Percentiles rank a stretch among this genome's conserved stretches.
phyloP scores from a whole-genome alignment of 2,888 invertebrate genomes.

The Strigamia crassipes region DNA sequence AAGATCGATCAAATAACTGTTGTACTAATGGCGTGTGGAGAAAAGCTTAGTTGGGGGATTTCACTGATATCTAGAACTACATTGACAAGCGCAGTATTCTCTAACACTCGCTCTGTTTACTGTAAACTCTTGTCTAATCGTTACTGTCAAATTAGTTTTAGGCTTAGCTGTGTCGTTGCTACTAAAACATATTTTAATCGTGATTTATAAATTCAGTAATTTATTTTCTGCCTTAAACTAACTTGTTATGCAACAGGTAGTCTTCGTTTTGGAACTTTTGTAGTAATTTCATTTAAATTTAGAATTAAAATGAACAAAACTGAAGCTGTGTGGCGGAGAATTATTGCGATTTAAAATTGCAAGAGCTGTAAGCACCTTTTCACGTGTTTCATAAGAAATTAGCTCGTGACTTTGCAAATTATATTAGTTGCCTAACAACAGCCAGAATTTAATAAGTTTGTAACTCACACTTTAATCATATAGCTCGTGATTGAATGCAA shows the following conservation, averaged over 20 bases:
- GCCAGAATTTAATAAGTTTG: not conserved
- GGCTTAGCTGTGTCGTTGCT: not conserved
- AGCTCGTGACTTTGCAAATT: not conserved
- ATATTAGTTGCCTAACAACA: not conserved
- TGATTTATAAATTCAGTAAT: not conserved
- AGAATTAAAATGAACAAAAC: not conserved
- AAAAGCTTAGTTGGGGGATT: slow-evolving; percentile 5
- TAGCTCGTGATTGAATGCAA: too few species aligned
- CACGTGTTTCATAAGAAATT: not conserved
- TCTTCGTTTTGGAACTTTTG: not conserved
- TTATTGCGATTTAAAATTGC: not conserved
- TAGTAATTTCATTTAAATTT: not conserved
- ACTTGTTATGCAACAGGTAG: too few species aligned
- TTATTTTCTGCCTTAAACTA: not conserved
- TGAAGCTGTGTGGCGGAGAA: not conserved
- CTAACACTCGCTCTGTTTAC: not conserved
- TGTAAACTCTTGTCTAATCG: not conserved
- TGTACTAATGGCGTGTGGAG: slow-evolving; percentile 11
- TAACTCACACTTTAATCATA: not conserved
- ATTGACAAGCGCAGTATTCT: not conserved
- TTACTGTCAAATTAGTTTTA: not conserved
- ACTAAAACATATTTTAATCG: not conserved
- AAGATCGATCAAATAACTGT: slow-evolving; percentile 11
- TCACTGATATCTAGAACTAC: not conserved
- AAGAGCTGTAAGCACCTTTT: not conserved